Base-by-base conservation (phyloP, 2,888 invertebrate genomes). In the Biston stratarius region DNA sequence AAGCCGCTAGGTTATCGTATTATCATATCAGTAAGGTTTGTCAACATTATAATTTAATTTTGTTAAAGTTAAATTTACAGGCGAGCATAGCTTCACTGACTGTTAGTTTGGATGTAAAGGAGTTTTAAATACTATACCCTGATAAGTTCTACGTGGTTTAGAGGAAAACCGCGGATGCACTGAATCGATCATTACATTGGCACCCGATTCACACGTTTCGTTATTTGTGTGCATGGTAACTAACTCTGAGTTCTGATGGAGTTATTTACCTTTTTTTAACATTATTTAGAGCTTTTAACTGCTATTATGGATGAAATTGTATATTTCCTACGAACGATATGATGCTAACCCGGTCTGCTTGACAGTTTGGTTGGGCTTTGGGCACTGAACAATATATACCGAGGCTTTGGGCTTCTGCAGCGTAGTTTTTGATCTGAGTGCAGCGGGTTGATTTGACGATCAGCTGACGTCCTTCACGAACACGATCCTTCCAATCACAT, bases 91-190 rank as follows among this genome's bases (percentile, higher is more conserved):
- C 5, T 0, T 14, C 49, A 34, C 15, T 34, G 5, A 15, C 12
- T 36, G 57, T 58, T 64, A 64, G 58, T 47, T 38, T 45, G 11
- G n/a, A 38, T n/a, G 44, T 14, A 44, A 52, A 34, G 11, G 15
- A 62, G 47, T 52, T 14, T 53, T 51, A 57, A 74, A 84, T 90
- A 91, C 89, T 83, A 77, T 90, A 92, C 91, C 91, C 74, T 83
- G 78, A 72, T 72, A 67, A 71, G 77, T 77, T 73, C 73, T 47
- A 55, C 77, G 70, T 10, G 84, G 82, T 80, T 85, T 88, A 72
- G 76, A 73, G 79, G 74, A 72, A 81, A 91, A 92, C 67, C 92
- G 86, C 45, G 90, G 89, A 75, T 92, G 91, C 6, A 83, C 88
- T 49, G 90, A 89, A 71, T 92, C 92, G 44, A 79, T 79, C 47